These are phyloP conservation scores for Amphipoea lucens DNA, from an alignment of 2,888 invertebrate genomes.

Conservation along the genomic window DNA sequence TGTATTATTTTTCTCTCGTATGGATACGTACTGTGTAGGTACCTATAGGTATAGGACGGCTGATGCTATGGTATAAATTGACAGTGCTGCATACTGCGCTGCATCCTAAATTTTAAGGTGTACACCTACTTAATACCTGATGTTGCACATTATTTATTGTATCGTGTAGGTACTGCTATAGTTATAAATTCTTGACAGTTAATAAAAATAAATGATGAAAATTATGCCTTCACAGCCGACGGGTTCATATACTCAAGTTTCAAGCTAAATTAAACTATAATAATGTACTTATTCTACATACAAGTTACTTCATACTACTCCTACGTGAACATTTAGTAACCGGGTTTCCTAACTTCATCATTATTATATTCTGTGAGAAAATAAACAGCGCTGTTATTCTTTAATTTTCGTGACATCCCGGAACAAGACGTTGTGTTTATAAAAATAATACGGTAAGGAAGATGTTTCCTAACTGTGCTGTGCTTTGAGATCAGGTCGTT, in stretches of 20 bases:
- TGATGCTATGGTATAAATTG: background rate
- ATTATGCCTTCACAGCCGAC: background rate
- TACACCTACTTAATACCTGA: background rate
- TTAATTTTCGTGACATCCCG: constrained; percentile 45
- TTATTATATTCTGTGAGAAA: constrained; percentile 42
- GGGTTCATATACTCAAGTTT: background rate
- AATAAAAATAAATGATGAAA: background rate
- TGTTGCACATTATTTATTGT: background rate
- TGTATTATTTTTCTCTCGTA: background rate
- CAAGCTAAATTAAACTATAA: background rate
- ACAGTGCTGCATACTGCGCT: background rate
- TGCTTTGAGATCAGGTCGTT: background rate
- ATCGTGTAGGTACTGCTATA: background rate
- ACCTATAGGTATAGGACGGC: too few relatives aligned
- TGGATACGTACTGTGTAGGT: too few relatives aligned
- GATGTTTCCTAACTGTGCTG: constrained; percentile 8
- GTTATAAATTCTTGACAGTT: background rate
- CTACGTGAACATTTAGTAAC: constrained; percentile 13
- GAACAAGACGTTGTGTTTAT: constrained; percentile 29
- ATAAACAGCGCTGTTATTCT: constrained; percentile 53
- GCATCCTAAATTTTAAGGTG: background rate
- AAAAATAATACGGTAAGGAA: constrained; percentile 17
- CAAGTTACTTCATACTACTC: constrained; percentile 7
- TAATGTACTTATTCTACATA: background rate
- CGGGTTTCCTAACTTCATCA: constrained; percentile 31